Evolutionary conservation across 2,888 invertebrate genomes (phyloP).

Genomic region (Conus canariensis): DNA sequence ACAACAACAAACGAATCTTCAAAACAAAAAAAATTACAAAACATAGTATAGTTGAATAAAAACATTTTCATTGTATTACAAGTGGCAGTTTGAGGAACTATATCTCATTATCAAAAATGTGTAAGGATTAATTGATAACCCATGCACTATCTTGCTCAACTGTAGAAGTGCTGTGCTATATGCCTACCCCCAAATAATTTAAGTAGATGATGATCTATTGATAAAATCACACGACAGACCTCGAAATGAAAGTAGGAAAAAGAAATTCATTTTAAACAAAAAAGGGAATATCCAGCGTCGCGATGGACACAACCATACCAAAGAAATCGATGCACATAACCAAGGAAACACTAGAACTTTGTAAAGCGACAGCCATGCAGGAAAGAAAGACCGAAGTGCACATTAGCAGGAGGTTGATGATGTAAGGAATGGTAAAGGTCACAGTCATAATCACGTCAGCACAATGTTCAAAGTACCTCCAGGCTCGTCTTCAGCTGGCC

Average conservation of each 20-base stretch:
- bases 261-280: background rate
- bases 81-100: background rate
- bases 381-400: background rate
- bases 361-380: conserved; percentile 2
- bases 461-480: conserved; percentile 44
- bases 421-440: conserved; percentile 17
- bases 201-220: background rate
- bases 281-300: background rate
- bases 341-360: background rate
- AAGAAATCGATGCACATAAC: background rate
- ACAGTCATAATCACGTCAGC: conserved; percentile 33
- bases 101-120: background rate
- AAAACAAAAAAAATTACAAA: background rate
- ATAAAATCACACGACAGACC: conserved; percentile 17
- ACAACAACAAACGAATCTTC: background rate
- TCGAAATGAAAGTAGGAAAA: background rate
- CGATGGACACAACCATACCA: background rate
- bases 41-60: no score
- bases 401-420: conserved; percentile 12
- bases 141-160: background rate
- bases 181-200: background rate
- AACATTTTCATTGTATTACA: background rate
- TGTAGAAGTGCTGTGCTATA: background rate
- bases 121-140: background rate
- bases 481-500: background rate